These are phyloP conservation scores for Pontoporia blainvillei DNA, from an alignment of 2,113 vertebrate species.

Conservation along the genomic window DNA sequence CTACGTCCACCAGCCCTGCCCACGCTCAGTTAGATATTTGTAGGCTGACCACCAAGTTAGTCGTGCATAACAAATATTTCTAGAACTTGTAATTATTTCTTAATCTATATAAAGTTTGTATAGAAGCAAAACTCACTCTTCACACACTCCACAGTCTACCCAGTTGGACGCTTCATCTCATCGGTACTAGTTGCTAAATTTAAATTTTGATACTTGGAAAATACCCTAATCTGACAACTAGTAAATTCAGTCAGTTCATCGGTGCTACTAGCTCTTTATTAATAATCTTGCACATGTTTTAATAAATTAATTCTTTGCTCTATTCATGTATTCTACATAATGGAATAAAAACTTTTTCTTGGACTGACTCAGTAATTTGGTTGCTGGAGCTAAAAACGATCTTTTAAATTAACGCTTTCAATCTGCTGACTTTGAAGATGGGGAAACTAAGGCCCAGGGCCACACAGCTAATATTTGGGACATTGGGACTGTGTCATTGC, in stretches of 20 bases:
- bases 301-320: conserved; percentile 15
- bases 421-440: neutral
- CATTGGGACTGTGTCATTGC: accelerated
- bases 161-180: neutral
- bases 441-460: neutral
- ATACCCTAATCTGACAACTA: neutral
- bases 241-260: neutral
- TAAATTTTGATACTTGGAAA: neutral
- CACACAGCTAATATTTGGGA: no score
- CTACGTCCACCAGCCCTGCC: accelerated
- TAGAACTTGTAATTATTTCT: neutral
- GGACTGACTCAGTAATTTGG: neutral
- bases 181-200: neutral
- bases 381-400: neutral
- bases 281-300: neutral
- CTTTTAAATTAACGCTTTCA: neutral
- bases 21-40: accelerated
- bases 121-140: neutral
- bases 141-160: neutral
- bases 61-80: accelerated
- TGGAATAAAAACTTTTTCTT: conserved; percentile 51
- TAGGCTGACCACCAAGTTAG: neutral
- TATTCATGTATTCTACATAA: neutral
- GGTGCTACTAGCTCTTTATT: neutral
- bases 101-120: neutral